A percentile compares a stretch with the other conserved stretches of the same genome.
These are phyloP conservation scores for Mormyrus lacerda DNA, from an alignment of 2,113 vertebrate species.

Conservation along the genomic window DNA sequence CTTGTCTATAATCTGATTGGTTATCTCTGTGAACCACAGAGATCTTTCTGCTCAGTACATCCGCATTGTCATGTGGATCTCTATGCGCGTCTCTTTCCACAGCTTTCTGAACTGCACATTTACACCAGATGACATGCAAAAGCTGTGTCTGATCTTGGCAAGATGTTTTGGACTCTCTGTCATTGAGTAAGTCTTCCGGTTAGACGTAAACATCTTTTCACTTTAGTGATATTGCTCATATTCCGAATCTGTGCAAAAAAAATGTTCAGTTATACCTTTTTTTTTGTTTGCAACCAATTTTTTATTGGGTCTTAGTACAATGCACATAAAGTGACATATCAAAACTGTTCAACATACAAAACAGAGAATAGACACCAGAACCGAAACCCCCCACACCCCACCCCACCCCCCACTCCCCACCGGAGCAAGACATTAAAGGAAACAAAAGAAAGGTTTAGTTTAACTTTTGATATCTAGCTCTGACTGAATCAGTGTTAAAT, in stretches of 20 bases:
- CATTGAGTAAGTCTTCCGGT: conserved; percentile 50
- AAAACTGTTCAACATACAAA: no score
- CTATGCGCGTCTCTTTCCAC: conserved; percentile 23
- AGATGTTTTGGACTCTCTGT: conserved; percentile 35
- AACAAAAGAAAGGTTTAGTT: no score
- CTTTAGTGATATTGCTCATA: background rate
- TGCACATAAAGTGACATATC: no score
- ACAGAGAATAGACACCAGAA: no score
- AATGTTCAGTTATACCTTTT: no score
- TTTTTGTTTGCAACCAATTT: no score
- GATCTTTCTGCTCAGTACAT: background rate
- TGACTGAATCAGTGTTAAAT: background rate
- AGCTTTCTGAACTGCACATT: conserved; percentile 45
- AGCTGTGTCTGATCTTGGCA: conserved; percentile 38
- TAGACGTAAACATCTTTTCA: background rate
- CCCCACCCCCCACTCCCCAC: no score
- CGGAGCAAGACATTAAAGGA: no score
- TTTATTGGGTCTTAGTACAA: no score
- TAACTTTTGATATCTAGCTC: background rate
- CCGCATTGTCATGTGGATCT: background rate
- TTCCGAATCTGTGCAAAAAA: background rate
- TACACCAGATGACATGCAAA: conserved; percentile 36
- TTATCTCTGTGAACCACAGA: background rate
- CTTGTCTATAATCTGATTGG: no score
- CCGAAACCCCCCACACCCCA: no score